Evolutionary conservation across 53 echinoderm and acorn worm genomes (phyloP), one percentile per base, ranked within the genome.

Genomic region (Actinopyga echinites): DNA sequence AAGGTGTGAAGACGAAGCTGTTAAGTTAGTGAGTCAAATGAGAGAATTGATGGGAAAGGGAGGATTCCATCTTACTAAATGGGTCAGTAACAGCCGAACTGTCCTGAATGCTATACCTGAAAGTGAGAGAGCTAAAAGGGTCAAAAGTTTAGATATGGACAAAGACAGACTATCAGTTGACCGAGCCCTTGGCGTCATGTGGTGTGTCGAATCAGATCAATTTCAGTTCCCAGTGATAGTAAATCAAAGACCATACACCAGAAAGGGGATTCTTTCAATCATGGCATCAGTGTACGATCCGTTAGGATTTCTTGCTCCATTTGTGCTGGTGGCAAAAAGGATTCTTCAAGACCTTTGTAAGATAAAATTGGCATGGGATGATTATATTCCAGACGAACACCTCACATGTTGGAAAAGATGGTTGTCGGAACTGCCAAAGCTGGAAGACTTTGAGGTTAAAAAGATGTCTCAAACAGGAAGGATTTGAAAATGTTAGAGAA

Each of bases 221-320:
- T 71, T 71, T 38, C 71, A 71, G 71, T 71, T 71, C 34, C 32
- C 33, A 36, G 71, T 71, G 71, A 71, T 23, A 36, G 71, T 71
- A 24, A 64, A 23, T 25, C 19, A 5, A 33, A 67, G 67, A 67
- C 29, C 10, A 67, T 11, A 28, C 11, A 67, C 10, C 30, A 8
- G 67, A 32, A 11, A 67, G 34, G 88, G 88, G 10, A 88, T 88
- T 28, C 74, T 88, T 28, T 69, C 60, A 11, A 69, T 56, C 1
- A 81, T 88, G 24, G 55, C 55, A 9, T 71, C 88, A 2, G 75
- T 88, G 19, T 88, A 88, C 31, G 88, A 88, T 31, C 88, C 83
- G 15, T 25, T 89, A 12, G 89, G 84, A 21, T 80, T 89, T 25
- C 52, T 85, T 37, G 58, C 85, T 19, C 89, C 90, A 17, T 57